Evolutionary conservation across 2,888 invertebrate genomes (phyloP).

Genomic region (Busseola fusca): DNA sequence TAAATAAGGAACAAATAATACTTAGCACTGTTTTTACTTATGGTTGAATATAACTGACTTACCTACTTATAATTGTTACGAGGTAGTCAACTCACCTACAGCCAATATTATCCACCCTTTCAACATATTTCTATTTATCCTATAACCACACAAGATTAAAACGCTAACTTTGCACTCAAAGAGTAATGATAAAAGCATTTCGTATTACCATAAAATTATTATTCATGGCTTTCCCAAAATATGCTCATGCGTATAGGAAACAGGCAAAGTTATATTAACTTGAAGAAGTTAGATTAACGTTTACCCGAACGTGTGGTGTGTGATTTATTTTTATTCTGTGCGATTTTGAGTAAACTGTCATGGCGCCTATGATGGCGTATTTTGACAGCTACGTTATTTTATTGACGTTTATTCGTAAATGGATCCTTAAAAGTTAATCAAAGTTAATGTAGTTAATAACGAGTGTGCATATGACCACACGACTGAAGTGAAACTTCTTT

Average conservation of each 20-base stretch:
- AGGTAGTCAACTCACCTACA: not conserved
- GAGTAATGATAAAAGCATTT: conserved; percentile 69
- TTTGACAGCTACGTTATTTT: conserved; percentile 11
- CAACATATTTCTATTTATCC: conserved; percentile 27
- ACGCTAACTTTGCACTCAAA: conserved; percentile 49
- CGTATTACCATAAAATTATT: conserved; percentile 72
- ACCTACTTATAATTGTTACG: not conserved
- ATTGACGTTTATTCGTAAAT: not conserved
- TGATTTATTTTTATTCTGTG: conserved; percentile 64
- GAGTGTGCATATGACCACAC: too few relatives aligned
- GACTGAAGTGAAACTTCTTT: too few relatives aligned
- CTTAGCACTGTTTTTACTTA: not conserved
- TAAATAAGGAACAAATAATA: not conserved
- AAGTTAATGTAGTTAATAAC: too few relatives aligned
- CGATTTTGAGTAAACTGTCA: conserved; percentile 43
- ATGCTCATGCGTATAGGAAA: conserved; percentile 78
- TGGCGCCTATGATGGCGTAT: conserved; percentile 6
- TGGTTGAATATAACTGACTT: not conserved
- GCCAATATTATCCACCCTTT: not conserved
- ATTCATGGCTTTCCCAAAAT: conserved; percentile 78
- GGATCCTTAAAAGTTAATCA: not conserved
- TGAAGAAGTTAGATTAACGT: conserved; percentile 81
- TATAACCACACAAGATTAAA: conserved; percentile 29
- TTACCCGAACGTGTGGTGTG: conserved; percentile 72
- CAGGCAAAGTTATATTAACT: conserved; percentile 82